phyloP scores from a whole-genome alignment of 2,113 vertebrate species.

The Dendropsophus ebraccatus region DNA sequence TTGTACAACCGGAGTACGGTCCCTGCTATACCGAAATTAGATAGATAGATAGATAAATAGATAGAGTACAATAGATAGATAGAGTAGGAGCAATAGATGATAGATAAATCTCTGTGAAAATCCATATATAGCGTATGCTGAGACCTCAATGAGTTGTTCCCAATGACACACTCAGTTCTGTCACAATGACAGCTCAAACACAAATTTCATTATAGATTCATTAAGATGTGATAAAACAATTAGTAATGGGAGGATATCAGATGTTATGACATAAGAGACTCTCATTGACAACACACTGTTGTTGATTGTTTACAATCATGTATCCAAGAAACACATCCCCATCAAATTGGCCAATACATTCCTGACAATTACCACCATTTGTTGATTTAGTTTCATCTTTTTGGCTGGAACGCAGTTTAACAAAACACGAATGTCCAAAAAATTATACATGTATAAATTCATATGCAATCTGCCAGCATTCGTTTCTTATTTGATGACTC shows the following conservation, averaged over 20 bases:
- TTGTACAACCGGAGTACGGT: too few species aligned
- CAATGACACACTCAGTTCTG: background rate
- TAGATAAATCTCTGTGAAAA: too few species aligned
- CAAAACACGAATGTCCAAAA: conserved; percentile 66
- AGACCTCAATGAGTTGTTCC: background rate
- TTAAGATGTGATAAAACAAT: background rate
- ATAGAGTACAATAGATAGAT: too few species aligned
- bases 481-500: conserved; percentile 68
- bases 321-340: conserved; percentile 16
- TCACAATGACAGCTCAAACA: background rate
- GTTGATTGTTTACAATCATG: conserved; percentile 6
- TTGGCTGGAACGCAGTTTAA: background rate
- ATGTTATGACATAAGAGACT: background rate
- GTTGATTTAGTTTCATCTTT: background rate
- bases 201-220: background rate
- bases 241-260: background rate
- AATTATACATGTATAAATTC: conserved; percentile 65
- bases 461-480: conserved; percentile 74
- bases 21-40: too few species aligned
- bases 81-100: too few species aligned
- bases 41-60: too few species aligned
- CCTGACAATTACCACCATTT: conserved; percentile 11
- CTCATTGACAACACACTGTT: background rate
- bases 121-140: background rate
- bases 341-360: background rate